Base-by-base conservation (phyloP, 2,888 invertebrate genomes). In the Andrena praecox region DNA sequence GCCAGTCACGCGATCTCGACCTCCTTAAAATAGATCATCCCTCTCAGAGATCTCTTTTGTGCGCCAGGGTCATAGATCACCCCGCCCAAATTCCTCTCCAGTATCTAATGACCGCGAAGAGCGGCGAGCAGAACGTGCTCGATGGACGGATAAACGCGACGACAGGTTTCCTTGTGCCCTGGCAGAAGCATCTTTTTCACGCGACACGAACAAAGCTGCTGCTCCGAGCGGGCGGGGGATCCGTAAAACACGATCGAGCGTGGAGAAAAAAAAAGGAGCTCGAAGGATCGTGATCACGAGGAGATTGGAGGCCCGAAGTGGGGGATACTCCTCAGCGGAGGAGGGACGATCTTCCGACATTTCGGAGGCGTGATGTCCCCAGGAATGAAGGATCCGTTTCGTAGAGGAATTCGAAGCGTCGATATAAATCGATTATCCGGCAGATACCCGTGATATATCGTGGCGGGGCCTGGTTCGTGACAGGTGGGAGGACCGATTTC, bases 391-490 rank as follows among this genome's bases (percentile, higher is more conserved):
- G 66, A 60, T 77, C 62, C 56, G 74, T 78, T 77, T 85, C 56
- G 56, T 50, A 68, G 50, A 64, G 79, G 75, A 85, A 86, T 86
- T 81, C 75, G 48, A 59, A 78, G 81, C 87, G 72, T 85, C 80
- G 84, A 88, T 89, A 85, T 85, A 88, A 88, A 89, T 89, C 87
- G 88, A 89, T 89, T 89, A 89, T 89, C 85, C 84, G 77, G 87
- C 42, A 86, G 83, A 83, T 89, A 87, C 29, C 80, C 79, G 84
- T 88, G 89, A 89, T 87, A 83, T 88, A 89, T 89, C 84, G 89
- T 83, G 88, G 82, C 84, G 78, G 85, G 69, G 56, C 60, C 68
- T 12, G 69, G 68, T 77, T 82, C 68, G 74, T 89, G 88, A 85
- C 89, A 89, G 89, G 86, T 87, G 88, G 83, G 86, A 86, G 84